Base-by-base conservation (phyloP, 2,888 invertebrate species). In the Tetramorium bicarinatum region DNA sequence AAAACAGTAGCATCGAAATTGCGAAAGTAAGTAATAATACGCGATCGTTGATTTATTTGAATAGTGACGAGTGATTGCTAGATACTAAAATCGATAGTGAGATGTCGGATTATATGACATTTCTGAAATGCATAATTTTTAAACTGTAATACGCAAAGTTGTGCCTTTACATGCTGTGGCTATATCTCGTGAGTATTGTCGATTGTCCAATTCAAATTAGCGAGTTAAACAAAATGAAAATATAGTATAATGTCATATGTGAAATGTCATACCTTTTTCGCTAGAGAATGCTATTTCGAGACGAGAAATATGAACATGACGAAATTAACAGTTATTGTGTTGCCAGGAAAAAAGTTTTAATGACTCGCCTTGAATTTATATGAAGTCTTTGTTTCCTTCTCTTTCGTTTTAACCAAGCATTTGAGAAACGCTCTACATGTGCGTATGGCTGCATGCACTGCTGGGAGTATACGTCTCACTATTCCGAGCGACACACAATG, bases 41-140 rank as follows among this genome's bases (percentile, higher is more conserved):
- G 25, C n/a, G 34, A 64, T 52, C 18, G 13, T 15, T 44, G 41
- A 69, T 69, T 77, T 67, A 77, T 67, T 29, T 75, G 71, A 38
- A 52, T n/a, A 56, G 15, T 38, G 11, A 11, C 25, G 47, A 9
- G 11, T 13, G 25, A 52, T 6, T 38, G 47, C 11, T 13, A 3
- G 44, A 44, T 44, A 18, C 7, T 52, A 54, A 67, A 54, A 86
- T 86, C 82, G 76, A 86, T 86, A 80, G 76, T 2, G 64, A 80
- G 82, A 86, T 66, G 83, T 75, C 25, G 21, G 38, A 54, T 41
- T 41, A 15, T 41, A 25, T 11, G 1, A 66, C 25, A 18, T 67
- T 66, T 77, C 9, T 11, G 11, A 66, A 44, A 67, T 61, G 41
- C 8, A 21, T n/a, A 11, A 67, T 79, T 11, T 56, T 56, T 15